phyloP scores from a whole-genome alignment of 2,797 vertebrate genomes.

The Argentina silus region DNA sequence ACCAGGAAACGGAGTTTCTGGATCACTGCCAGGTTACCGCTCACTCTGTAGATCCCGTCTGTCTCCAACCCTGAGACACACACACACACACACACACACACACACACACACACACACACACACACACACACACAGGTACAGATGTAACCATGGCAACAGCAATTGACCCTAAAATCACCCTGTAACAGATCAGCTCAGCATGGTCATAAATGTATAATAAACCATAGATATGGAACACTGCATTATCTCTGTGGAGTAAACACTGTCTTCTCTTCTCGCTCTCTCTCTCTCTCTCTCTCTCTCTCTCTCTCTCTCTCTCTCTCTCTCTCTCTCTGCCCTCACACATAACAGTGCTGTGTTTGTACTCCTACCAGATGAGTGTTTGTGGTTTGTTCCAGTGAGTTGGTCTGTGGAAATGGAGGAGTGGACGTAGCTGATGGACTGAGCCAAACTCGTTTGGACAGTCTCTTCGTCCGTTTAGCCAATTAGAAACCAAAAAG shows the following conservation, averaged over 20 bases:
- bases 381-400: too few species aligned
- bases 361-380: too few species aligned
- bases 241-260: neutral
- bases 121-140: constrained; percentile 10
- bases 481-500: too few species aligned
- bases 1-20: constrained; percentile 93
- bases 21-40: constrained; percentile 89
- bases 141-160: neutral
- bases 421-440: neutral
- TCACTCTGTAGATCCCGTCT: constrained; percentile 93
- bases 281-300: too few species aligned
- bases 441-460: neutral
- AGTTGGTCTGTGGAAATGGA: too few species aligned
- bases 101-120: constrained; percentile 23
- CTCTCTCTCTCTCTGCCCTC: too few species aligned
- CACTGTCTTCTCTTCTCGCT: too few species aligned
- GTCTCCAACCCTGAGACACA: constrained; percentile 82
- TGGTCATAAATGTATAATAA: too few species aligned
- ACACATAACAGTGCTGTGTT: too few species aligned
- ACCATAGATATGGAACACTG: neutral
- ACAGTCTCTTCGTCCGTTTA: neutral
- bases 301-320: too few species aligned
- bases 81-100: constrained; percentile 17
- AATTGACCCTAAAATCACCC: neutral
- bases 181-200: neutral